A percentile compares a stretch with the other conserved stretches of the same genome.
Conservation (phyloP, 2,113 vertebrate genomes). For the Henicopernis longicauda region DNA sequence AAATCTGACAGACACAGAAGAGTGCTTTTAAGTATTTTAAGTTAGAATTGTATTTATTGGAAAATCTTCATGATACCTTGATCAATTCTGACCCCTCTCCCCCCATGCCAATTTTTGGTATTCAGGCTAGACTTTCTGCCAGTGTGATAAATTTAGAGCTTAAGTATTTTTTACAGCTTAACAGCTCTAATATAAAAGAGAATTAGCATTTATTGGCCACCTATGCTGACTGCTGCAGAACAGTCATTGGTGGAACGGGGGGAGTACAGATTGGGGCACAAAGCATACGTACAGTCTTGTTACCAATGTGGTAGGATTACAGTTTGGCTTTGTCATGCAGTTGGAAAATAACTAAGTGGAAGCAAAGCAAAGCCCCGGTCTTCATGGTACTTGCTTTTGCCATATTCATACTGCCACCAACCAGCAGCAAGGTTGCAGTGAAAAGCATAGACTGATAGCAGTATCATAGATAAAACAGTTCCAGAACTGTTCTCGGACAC, state of each 20-base stretch:
- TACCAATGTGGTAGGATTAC: background rate
- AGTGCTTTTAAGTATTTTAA: background rate
- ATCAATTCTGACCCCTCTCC: rapidly evolving
- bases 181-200: background rate
- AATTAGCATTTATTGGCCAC: background rate
- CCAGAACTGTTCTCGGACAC: background rate
- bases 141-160: background rate
- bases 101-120: rapidly evolving
- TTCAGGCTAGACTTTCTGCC: background rate
- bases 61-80: background rate
- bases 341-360: background rate
- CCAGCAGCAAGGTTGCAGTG: background rate
- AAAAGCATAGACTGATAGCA: background rate
- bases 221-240: background rate
- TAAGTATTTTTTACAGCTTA: background rate
- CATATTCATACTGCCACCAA: background rate
- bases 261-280: background rate
- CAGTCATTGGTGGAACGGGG: background rate
- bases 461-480: background rate
- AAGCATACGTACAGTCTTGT: rapidly evolving
- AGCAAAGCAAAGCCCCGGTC: background rate
- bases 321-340: background rate
- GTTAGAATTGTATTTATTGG: background rate
- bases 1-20: background rate
- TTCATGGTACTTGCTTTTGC: background rate